Percentiles rank a stretch among this genome's conserved stretches.
These are phyloP conservation scores for Temnothorax longispinosus DNA, from an alignment of 1,140 invertebrate genomes.

Conservation along the genomic window DNA sequence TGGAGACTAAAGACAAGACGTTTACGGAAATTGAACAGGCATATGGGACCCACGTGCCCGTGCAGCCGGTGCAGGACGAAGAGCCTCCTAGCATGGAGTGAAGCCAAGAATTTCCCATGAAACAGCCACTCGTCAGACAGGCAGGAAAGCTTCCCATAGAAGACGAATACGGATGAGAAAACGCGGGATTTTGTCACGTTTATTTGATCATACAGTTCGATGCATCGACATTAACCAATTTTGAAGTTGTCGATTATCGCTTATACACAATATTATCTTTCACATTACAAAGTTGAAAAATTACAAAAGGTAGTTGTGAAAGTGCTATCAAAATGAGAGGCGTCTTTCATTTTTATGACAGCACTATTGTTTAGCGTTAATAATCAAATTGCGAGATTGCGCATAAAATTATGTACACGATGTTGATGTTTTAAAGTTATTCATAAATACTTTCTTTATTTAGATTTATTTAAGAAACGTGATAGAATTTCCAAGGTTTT, in stretches of 20 bases:
- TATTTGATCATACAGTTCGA: background rate
- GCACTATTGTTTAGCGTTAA: background rate
- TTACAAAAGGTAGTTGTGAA: background rate
- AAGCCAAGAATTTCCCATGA: background rate
- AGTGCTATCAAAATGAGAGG: background rate
- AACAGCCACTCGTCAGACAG: background rate
- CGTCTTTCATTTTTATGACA: background rate
- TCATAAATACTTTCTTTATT: background rate
- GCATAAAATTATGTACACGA: background rate
- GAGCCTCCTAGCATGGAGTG: background rate
- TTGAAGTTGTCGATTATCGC: background rate
- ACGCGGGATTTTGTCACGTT: background rate
- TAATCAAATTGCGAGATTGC: background rate
- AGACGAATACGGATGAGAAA: background rate
- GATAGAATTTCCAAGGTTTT: background rate
- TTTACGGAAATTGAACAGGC: constrained; percentile 87
- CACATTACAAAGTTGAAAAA: background rate
- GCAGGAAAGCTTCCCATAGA: background rate
- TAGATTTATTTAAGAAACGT: background rate
- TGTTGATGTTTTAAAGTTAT: background rate
- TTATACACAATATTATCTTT: background rate
- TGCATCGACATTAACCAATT: background rate
- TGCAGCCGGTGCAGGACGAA: background rate
- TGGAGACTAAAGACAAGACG: constrained; percentile 90
- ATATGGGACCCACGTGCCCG: constrained; percentile 60